Evolutionary conservation across 2,888 invertebrate species (phyloP), one percentile per base, ranked within the genome.

Genomic region (Bimastos eiseni): DNA sequence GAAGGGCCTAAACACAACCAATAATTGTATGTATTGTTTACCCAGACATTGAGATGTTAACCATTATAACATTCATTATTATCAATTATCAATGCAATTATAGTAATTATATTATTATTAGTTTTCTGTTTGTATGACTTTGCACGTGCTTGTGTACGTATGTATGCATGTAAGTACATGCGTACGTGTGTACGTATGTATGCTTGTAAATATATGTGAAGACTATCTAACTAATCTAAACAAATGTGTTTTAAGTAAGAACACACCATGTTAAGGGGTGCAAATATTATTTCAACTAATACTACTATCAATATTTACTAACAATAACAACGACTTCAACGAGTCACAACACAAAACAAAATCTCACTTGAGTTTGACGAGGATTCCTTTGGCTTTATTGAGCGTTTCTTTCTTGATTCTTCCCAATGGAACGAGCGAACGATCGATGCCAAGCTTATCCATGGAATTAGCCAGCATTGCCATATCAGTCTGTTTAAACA

Each of bases 381-480:
- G 92, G 24, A 95, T 92, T 86, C 94, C 93, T 83, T 94, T 93
- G 17, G 95, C 95, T 92, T 95, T 93, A 30, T 94, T 92, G 13
- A 96, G 93, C 83, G 94, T 93, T n/a, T 94, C 93, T 89, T 94
- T 94, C 89, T 94, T 94, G 34, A 95, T 93, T 83, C 94, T 93
- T n/a, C 95, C 95, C 93, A 95, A 94, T 44, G 95, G 95, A 93
- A 95, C 94, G 70, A 93, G 91, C 33, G 93, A 93, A 89, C 93
- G 92, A 91, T 94, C 94, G 49, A 95, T 91, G 33, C 94, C 94
- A 44, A 92, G 92, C 44, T 93, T 93, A 44, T 92, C 91, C 90
- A 94, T 92, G 36, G 94, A 93, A 91, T 94, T 93, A 86, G 93
- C 92, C 92, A 95, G 92, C 94, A 94, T 93, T 21, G 92, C 93